Evolutionary conservation across 2,797 vertebrate genomes (phyloP), one percentile per base, ranked within the genome.

Genomic region (Urosaurus nigricauda): DNA sequence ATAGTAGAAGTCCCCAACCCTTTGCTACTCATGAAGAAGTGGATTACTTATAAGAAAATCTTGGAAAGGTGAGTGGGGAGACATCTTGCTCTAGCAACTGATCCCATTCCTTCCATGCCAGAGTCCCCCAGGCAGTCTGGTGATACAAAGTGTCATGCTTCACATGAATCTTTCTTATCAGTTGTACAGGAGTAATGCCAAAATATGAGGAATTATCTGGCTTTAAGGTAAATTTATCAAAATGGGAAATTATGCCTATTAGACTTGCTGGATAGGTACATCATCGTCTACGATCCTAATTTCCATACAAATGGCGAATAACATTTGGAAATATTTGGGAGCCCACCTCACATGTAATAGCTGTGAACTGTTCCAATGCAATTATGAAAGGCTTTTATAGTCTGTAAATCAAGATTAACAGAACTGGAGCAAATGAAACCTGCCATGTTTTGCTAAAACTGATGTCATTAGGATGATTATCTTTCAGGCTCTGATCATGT

Each of bases 151-250:
- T 35, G 2, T 40, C 32, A 26, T 53, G 60, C 75, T 79, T 77
- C 84, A 47, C 74, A 37, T 43, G 84, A 85, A 77, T 63, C 56
- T 63, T 85, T 56, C 56, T 65, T 77, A 65, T 78, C 40, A 24
- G 75, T 19, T 78, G 58, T 43, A 58, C n/a, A 63, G 43, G 29
- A 78, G 32, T 65, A 78, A 78, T 78, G 14, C 40, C 29, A 40
- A 75, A 75, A 12, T 53, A 7, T 60, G 60, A 71, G 58, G 58
- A 86, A 63, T 65, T 51, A 35, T 78, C 58, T 51, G 29, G 60
- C 84, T 86, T 86, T 65, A 86, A 86, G 43, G 58, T 24, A 78
- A 63, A 78, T 65, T 73, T 32, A 58, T 86, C 84, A 60, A 78
- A 86, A 47, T 63, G 29, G 37, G 16, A 65, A 40, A 86, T n/a